Evolutionary conservation across 1,140 invertebrate species (phyloP).

Genomic region (Coelopa frigida): DNA sequence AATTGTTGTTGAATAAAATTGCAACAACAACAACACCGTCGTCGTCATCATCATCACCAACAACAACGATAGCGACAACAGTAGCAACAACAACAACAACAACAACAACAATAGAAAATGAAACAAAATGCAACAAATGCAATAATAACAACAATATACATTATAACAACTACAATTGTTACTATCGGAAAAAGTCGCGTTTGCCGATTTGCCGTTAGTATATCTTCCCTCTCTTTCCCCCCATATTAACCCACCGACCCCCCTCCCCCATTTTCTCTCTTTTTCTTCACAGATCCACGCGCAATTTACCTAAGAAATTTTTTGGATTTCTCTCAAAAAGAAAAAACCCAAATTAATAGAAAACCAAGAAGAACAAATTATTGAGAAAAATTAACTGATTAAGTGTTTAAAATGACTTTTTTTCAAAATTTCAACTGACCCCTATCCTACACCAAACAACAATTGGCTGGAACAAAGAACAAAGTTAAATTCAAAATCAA

Average conservation of each 20-base stretch:
- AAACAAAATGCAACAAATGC: conserved; percentile 40
- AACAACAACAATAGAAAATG: conserved; percentile 8
- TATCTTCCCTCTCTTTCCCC: conserved; percentile 16
- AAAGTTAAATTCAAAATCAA: too few species aligned
- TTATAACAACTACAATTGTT: conserved; percentile 44
- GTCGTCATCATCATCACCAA: conserved; percentile 15
- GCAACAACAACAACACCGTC: conserved; percentile 8
- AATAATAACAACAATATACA: conserved; percentile 39
- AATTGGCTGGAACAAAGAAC: too few species aligned
- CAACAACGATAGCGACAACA: conserved; percentile 1
- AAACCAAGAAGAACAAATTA: background rate
- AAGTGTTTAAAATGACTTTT: conserved; percentile 1
- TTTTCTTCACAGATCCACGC: conserved; percentile 8
- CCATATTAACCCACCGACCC: background rate
- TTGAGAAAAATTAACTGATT: conserved; percentile 2
- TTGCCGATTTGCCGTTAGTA: conserved; percentile 45
- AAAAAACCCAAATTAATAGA: conserved; percentile 4
- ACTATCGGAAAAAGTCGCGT: conserved; percentile 44
- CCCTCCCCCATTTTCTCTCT: background rate
- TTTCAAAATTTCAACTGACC: conserved; percentile 1
- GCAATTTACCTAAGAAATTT: conserved; percentile 13
- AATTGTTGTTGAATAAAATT: conserved; percentile 11
- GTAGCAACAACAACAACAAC: conserved; percentile 12
- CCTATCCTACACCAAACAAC: too few species aligned
- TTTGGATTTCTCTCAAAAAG: background rate